Conservation (phyloP, 2,797 vertebrate genomes). For the Phataginus tricuspis region DNA sequence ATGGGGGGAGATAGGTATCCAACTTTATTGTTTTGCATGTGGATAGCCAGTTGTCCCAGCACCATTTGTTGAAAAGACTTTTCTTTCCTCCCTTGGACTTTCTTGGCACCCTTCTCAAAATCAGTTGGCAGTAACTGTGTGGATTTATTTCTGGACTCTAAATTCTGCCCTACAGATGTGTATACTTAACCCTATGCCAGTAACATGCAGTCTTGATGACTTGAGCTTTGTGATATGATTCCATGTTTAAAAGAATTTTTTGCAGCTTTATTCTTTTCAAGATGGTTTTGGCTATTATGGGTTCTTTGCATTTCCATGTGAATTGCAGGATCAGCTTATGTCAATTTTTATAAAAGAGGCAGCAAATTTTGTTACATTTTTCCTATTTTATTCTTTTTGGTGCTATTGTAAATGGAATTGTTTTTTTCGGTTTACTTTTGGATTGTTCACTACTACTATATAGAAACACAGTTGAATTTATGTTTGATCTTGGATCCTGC, state of each 20-base stretch:
- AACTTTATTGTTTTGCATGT: background rate
- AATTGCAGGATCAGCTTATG: background rate
- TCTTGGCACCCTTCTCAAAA: background rate
- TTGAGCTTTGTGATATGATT: background rate
- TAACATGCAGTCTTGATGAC: background rate
- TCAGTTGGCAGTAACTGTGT: background rate
- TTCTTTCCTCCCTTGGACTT: background rate
- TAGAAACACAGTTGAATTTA: background rate
- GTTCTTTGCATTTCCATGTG: background rate
- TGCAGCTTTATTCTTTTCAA: background rate
- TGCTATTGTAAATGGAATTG: background rate
- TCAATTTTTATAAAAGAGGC: background rate
- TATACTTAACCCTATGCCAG: background rate
- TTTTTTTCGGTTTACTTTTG: background rate
- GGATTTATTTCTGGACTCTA: background rate
- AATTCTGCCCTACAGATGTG: background rate
- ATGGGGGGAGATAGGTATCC: background rate
- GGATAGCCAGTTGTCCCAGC: background rate
- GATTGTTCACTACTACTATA: background rate
- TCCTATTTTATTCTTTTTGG: background rate
- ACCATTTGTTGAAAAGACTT: background rate
- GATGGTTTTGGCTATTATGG: background rate
- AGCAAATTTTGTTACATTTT: background rate
- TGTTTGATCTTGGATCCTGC: background rate
- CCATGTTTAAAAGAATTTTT: background rate